Conservation (phyloP, 2,113 vertebrate species). For the Chaetodon auriga region DNA sequence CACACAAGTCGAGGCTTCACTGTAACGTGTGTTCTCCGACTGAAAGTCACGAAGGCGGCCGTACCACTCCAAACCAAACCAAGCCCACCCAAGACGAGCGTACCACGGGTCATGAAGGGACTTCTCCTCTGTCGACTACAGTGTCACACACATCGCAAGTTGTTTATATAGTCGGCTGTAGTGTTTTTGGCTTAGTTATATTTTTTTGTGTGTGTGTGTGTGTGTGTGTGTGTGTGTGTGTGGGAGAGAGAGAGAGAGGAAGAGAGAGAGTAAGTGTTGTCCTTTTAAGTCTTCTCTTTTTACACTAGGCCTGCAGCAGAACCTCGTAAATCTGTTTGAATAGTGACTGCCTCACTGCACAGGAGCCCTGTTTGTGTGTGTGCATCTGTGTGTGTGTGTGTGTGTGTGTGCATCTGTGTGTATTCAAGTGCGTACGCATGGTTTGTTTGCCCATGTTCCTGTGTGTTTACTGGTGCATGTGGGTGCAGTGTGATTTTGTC, state of each 20-base stretch:
- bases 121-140: neutral
- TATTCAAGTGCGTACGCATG: constrained; percentile 27
- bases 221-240: neutral
- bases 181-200: neutral
- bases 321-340: constrained; percentile 58
- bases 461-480: constrained; percentile 53
- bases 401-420: constrained; percentile 31
- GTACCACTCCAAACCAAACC: neutral
- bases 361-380: constrained; percentile 36
- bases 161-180: constrained; percentile 21
- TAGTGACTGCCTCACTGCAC: constrained; percentile 53
- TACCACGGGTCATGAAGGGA: neutral
- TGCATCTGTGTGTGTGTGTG: constrained; percentile 34
- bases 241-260: neutral
- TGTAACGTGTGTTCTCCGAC: neutral
- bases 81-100: too few relatives aligned
- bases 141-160: neutral
- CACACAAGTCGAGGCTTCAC: neutral
- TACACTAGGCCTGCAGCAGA: constrained; percentile 52
- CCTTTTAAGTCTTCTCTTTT: constrained; percentile 54
- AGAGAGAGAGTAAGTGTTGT: constrained; percentile 2
- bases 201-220: neutral
- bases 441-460: constrained; percentile 48
- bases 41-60: constrained; percentile 4
- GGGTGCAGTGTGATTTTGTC: constrained; percentile 48